Conservation (phyloP, 64 coral and sea anemone genomes). For the Dendronephthya gigantea region DNA sequence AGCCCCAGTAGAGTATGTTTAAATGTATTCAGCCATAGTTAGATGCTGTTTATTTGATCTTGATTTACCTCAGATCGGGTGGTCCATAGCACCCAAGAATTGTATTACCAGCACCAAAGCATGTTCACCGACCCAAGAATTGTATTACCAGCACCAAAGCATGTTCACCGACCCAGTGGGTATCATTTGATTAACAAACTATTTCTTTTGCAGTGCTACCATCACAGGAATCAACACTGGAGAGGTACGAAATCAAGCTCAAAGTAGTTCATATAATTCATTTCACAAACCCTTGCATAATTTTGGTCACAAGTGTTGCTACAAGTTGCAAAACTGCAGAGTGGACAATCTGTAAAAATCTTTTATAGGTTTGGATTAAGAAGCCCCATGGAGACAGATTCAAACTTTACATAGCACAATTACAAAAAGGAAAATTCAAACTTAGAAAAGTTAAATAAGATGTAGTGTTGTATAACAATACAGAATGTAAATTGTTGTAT, state of each 20-base stretch:
- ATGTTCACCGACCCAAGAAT: too few relatives aligned
- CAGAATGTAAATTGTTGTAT: not conserved
- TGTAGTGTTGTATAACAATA: not conserved
- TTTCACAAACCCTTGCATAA: too few relatives aligned
- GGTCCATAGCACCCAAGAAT: too few relatives aligned
- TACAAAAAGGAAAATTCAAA: constrained; percentile 99
- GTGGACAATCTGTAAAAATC: too few relatives aligned
- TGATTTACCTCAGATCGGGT: too few relatives aligned
- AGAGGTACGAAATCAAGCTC: constrained; percentile 44
- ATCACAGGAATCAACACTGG: constrained; percentile 97
- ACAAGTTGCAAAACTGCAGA: too few relatives aligned
- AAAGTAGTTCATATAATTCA: not conserved
- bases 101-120: too few relatives aligned
- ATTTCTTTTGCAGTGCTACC: constrained; percentile 47
- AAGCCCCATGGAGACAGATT: constrained; percentile 76
- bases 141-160: too few relatives aligned
- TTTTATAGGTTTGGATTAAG: constrained; percentile 63
- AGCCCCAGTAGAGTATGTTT: constrained; percentile 61
- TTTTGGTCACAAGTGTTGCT: too few relatives aligned
- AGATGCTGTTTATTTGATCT: too few relatives aligned
- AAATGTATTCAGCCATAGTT: not conserved
- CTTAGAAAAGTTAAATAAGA: constrained; percentile 51
- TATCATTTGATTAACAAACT: too few relatives aligned
- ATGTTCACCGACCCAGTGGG: too few relatives aligned
- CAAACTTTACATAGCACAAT: constrained; percentile 94